Evolutionary conservation across 2,113 vertebrate species (phyloP), one percentile per base, ranked within the genome.

Genomic region (Bos javanicus): DNA sequence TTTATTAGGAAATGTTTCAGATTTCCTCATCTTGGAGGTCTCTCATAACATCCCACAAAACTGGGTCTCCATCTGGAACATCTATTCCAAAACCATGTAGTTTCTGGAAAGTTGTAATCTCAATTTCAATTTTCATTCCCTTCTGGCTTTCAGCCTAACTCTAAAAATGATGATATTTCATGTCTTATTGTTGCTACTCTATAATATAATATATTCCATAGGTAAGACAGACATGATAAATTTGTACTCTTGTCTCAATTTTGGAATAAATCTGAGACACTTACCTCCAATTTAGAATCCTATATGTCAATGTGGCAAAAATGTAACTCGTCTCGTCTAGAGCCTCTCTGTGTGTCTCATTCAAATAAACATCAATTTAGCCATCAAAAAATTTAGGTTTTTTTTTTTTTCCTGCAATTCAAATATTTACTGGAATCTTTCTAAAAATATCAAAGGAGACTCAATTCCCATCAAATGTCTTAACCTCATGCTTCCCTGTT

Each of bases 281-380:
- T 92, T 28, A 85, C n/a, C n/a, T 96, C 7, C 9, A 21, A 36
- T 50, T 60, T 46, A 86, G 60, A 67, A 94, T 74, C 21, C 46
- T 87, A 46, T 33, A 60, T 19, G 54, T 86, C 36, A 74, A 39
- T n/a, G 33, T 57, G 39, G 39, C 54, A 87, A 95, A 92, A 90
- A 36, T 92, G 17, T 67, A 86, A 78, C 48, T 15, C 0, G 0
- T 76, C 80, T 90, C 50, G n/a, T 67, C 43, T 84, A 71, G 23
- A 95, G 81, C 7, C 54, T 57, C 30, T 39, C 28, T 43, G 14
- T 59, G 26, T 91, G 26, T 91, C 62, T 87, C 30, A 19, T 87
- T 90, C 30, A 56, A 95, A 92, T 71, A 97, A 95, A 62, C 76
- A 92, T 87, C 57, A 71, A 59, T 26, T 64, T 64, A 91, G 60